Conservation (phyloP, 2,797 vertebrate species). For the Sciurus carolinensis region DNA sequence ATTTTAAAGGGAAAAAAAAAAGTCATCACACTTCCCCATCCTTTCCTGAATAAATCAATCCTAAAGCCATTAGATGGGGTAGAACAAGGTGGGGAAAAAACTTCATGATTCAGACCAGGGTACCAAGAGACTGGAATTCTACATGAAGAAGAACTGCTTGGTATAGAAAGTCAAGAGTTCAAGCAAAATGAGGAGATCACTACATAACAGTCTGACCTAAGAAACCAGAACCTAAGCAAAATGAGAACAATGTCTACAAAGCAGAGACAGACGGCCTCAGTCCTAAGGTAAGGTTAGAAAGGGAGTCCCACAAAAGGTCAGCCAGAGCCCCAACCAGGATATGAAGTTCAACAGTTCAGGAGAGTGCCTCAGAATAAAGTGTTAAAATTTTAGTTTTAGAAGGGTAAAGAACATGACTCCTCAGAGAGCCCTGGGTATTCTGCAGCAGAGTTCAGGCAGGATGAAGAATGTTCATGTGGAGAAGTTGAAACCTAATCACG, state of each 20-base stretch:
- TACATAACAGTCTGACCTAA: background rate
- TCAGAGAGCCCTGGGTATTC: background rate
- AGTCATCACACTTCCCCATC: background rate
- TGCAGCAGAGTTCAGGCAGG: background rate
- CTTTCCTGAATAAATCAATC: background rate
- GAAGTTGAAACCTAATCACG: background rate
- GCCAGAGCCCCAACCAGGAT: background rate
- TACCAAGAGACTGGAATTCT: background rate
- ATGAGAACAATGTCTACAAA: background rate
- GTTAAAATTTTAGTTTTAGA: no score
- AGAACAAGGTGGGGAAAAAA: background rate
- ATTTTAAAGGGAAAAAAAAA: background rate
- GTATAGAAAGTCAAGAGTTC: background rate
- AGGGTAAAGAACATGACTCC: background rate
- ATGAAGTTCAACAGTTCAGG: background rate
- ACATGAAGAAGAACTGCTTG: background rate
- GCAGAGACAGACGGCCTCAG: background rate
- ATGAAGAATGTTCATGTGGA: background rate
- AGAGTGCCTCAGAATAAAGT: background rate
- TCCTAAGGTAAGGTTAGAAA: background rate
- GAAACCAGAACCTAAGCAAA: background rate
- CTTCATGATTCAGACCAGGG: background rate
- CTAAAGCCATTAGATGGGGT: background rate
- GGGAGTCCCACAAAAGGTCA: background rate
- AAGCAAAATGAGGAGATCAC: background rate